Percentiles rank a stretch among this genome's conserved stretches.
Conservation (phyloP, 2,797 vertebrate genomes). For the Microctenopoma stevenorrisi region DNA sequence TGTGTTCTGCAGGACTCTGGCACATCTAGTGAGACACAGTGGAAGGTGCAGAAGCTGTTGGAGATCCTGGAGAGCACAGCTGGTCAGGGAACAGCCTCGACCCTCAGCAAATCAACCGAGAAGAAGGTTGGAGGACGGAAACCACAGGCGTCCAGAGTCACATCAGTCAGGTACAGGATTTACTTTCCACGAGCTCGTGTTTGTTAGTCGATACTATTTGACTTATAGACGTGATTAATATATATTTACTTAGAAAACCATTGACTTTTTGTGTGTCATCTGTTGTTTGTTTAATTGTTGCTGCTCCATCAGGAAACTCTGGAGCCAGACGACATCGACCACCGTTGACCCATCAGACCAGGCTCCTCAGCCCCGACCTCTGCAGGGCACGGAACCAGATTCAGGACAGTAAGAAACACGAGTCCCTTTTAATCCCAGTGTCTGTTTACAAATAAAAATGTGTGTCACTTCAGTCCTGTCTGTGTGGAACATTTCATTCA, state of each 20-base stretch:
- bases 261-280: background rate
- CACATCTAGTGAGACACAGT: background rate
- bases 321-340: background rate
- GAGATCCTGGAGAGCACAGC: constrained; percentile 20
- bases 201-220: background rate
- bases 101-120: background rate
- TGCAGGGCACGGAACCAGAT: background rate
- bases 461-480: background rate
- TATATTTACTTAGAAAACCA: too few relatives aligned
- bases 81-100: too few relatives aligned
- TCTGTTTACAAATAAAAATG: background rate
- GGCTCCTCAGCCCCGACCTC: background rate
- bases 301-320: background rate
- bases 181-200: background rate
- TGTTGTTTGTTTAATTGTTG: background rate
- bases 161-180: background rate
- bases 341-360: background rate
- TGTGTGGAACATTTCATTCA: too few relatives aligned
- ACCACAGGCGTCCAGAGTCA: background rate
- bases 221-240: too few relatives aligned
- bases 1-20: constrained; percentile 7
- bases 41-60: constrained; percentile 30
- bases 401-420: background rate
- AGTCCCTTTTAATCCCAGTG: background rate
- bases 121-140: background rate